Base-by-base conservation (phyloP, 2,797 vertebrate species). In the Champsocephalus gunnari region DNA sequence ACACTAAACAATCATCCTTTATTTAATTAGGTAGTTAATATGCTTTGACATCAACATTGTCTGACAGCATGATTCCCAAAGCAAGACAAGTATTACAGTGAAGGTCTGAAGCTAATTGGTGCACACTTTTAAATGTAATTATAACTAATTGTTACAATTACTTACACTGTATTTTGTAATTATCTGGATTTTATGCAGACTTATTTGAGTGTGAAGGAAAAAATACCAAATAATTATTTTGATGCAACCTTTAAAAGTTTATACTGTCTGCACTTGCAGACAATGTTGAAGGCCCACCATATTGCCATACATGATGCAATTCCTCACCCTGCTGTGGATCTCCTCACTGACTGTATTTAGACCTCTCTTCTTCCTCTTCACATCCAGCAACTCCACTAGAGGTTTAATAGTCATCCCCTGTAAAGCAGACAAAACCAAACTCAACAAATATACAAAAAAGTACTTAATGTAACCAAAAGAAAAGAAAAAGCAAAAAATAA, bases 341-440 rank as follows among this genome's bases (percentile, higher is more conserved):
- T 96, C 95, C 83, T 96, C 95, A 21, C 95, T 96, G 81, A 96
- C 93, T 0, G 94, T 95, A 17, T 95, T 95, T 66, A 93, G 83
- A 9, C 90, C 93, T 84, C 95, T 95, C 88, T 95, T 96, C 90
- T 94, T 94, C 88, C 90, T 94, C 88, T 96, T 96, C 66, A 96
- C 96, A 69, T 96, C 94, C 87, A 96, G 28, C 45, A 97, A 92
- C 81, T 97, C 94, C 2, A 96, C 95, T 0, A 97, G 92, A 66
- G 96, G 95, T 28, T 93, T 94, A 56, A 96, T 96, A 58, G 95
- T 96, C 95, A 96, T 96, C 28, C 95, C 96, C 95, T 97, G 66
- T 79, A 92, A 86, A 78, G n/a, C 13, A 49, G 24, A 66, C 19
- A 45, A 19, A 57, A 44, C 10, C 51, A 63, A 43, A 34, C 38